These are phyloP conservation scores for Wiebesia pumilae DNA, from an alignment of 1,140 invertebrate genomes.

Conservation along the genomic window DNA sequence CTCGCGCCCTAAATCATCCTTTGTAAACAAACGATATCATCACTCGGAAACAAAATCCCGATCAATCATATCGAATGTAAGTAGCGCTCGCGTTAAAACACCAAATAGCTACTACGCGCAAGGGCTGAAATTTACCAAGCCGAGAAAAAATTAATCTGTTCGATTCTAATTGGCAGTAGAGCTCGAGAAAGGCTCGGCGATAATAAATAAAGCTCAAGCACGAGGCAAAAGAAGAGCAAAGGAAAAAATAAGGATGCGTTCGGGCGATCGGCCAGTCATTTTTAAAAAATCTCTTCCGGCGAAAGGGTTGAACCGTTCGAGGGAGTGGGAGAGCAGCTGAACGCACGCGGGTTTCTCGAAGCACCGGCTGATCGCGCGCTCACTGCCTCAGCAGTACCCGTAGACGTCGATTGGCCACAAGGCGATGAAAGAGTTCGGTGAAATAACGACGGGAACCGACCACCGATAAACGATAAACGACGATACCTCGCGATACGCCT, in stretches of 20 bases:
- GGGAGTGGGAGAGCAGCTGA: constrained; percentile 19
- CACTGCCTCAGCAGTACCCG: no score
- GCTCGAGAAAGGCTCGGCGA: not conserved
- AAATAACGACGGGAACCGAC: constrained; percentile 71
- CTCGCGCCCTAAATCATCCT: constrained; percentile 37
- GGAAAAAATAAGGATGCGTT: not conserved
- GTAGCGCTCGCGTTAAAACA: constrained; percentile 25
- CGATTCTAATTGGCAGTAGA: constrained; percentile 17
- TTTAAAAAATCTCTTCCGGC: constrained; percentile 51
- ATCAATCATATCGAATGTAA: constrained; percentile 24
- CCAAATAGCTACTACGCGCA: not conserved
- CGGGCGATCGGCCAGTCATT: constrained; percentile 11
- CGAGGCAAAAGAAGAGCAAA: not conserved
- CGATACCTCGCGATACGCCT: no score
- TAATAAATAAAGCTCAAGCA: constrained; percentile 39
- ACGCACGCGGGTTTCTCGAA: not conserved
- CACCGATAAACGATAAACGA: constrained; percentile 69
- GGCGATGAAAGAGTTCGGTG: constrained; percentile 72
- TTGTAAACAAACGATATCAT: constrained; percentile 40
- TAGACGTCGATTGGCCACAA: constrained; percentile 67
- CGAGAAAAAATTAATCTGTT: constrained; percentile 40
- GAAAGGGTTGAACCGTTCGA: constrained; percentile 25
- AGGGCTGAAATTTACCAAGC: constrained; percentile 17
- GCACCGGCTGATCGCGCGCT: not conserved
- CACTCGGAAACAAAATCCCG: not conserved